Conservation (phyloP, 1,140 invertebrate species). For the Drosophila neocordata region DNA sequence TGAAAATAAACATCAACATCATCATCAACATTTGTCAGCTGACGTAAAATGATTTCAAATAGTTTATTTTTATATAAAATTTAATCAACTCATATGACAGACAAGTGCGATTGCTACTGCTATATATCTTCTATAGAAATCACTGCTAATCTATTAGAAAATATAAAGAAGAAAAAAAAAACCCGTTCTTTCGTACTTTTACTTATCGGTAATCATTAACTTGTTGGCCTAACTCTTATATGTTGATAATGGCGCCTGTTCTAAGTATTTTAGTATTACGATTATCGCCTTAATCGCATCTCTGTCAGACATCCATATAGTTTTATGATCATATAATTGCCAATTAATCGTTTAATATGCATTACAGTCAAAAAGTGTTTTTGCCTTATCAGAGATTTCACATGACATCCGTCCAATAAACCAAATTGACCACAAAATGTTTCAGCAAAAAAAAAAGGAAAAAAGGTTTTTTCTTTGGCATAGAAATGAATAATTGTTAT, state of each 20-base stretch:
- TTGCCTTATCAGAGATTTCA: conserved; percentile 18
- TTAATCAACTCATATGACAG: neutral
- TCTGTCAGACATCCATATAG: conserved; percentile 23
- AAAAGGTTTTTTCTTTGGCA: neutral
- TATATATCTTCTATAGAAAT: conserved; percentile 44
- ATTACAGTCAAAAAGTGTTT: conserved; percentile 5
- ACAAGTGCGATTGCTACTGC: neutral
- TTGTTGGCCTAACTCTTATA: neutral
- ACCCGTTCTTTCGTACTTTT: neutral
- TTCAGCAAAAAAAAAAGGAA: too few species aligned
- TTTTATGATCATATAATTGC: conserved; percentile 41
- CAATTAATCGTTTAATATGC: conserved; percentile 67
- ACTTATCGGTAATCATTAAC: neutral
- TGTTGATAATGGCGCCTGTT: conserved; percentile 19
- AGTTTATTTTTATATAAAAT: conserved; percentile 13
- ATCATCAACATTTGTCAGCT: neutral
- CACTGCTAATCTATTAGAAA: conserved; percentile 41
- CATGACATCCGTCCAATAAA: conserved; percentile 9
- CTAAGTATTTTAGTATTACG: conserved; percentile 28
- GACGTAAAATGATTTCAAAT: conserved; percentile 4
- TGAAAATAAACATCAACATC: neutral
- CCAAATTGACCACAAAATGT: conserved; percentile 8
- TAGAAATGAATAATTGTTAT: neutral
- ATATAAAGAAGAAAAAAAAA: neutral
- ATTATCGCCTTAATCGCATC: conserved; percentile 50